Base-by-base conservation (phyloP, 1,140 invertebrate genomes). In the Drosophila ercepeae region DNA sequence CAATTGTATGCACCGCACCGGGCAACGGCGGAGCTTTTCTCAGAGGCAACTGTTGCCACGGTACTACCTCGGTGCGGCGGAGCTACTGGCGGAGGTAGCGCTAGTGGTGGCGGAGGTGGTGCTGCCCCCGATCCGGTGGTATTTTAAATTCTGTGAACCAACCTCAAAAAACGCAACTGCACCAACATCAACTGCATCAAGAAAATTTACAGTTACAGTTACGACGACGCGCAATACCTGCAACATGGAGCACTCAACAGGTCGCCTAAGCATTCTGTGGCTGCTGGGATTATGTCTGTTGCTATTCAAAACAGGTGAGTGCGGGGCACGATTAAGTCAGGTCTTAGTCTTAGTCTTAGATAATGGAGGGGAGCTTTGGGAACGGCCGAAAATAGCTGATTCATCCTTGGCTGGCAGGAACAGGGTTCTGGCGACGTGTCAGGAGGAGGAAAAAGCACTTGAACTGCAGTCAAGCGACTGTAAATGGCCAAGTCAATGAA, bases 181-280 rank as follows among this genome's bases (percentile, higher is more conserved):
- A 75, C 52, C 70, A 72, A 53, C 49, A 42, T 49, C 70, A 75
- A 32, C 29, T 32, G 29, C 34, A 42, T 57, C 81, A 76, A 79
- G 25, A 55, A 81, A 84, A 70, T 84, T 83, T 83, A 75, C 55
- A 83, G 78, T 84, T 84, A 86, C 76, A 84, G 81, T 81, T 88
- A 77, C 72, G 54, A 61, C 57, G 72, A 76, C 63, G 76, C 72
- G 76, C 75, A 72, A 86, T 58, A 73, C 49, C 51, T 55, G 46
- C 32, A 88, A 70, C 58, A 86, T 86, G 81, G 63, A 81, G 58
- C 73, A 77, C 60, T 70, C 59, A 77, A 77, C 61, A 70, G 46
- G 71, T 58, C 76, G 72, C 53, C 53, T 61, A 60, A 64, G 61
- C 44, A 77, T 81, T 61, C 63, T 81, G 55, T 81, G 73, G 52